phyloP scores from a whole-genome alignment of 2,888 invertebrate species.

The Drosophila limbata region DNA sequence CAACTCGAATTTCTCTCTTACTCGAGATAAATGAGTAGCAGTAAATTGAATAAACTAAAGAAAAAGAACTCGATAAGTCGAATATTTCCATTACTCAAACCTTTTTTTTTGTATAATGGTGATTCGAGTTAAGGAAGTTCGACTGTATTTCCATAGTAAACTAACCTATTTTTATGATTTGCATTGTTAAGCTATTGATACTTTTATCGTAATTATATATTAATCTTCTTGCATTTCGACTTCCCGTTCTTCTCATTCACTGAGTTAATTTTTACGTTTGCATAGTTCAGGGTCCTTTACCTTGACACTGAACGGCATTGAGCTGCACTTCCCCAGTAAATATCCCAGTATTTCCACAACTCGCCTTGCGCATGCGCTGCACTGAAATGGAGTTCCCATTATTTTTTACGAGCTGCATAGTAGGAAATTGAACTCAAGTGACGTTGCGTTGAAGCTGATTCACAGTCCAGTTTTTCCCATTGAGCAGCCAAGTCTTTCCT shows the following conservation, averaged over 20 bases:
- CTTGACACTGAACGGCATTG: conserved; percentile 73
- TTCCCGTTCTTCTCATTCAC: neutral
- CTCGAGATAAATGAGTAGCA: no score
- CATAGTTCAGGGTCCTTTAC: conserved; percentile 43
- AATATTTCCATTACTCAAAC: no score
- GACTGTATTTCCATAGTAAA: no score
- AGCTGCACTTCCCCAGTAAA: conserved; percentile 35
- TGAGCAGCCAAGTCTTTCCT: conserved; percentile 39
- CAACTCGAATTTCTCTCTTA: no score
- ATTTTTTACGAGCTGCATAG: conserved; percentile 40
- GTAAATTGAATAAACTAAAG: no score
- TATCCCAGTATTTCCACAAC: conserved; percentile 34
- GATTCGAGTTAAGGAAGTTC: no score
- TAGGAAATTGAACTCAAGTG: neutral
- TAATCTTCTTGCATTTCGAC: neutral
- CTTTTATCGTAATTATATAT: neutral
- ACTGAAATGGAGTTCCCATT: conserved; percentile 39
- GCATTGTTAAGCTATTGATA: no score
- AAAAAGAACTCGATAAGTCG: no score
- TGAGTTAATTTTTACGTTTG: neutral
- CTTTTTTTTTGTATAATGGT: no score
- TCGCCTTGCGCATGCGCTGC: conserved; percentile 53
- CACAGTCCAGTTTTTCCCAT: conserved; percentile 52
- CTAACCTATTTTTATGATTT: neutral
- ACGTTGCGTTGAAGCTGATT: conserved; percentile 2